Conservation (phyloP, 2,797 vertebrate species). For the Eptatretus atami region DNA sequence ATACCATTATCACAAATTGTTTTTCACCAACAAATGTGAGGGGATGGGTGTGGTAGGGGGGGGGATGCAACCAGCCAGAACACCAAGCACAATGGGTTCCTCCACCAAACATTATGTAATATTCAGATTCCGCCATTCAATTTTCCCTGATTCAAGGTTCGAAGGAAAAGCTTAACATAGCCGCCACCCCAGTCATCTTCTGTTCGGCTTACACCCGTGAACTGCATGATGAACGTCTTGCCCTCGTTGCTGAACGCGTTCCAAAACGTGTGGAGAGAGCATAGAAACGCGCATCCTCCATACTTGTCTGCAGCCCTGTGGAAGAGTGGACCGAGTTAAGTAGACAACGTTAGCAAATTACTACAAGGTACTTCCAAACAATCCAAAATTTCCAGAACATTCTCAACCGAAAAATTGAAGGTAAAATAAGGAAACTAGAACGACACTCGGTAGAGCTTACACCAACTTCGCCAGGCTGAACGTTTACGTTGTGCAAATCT, state of each 20-base stretch:
- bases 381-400: no score
- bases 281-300: constrained; percentile 76
- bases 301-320: constrained; percentile 57
- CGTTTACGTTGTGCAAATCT: no score
- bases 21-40: no score
- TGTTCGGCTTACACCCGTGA: constrained; percentile 76
- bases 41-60: no score
- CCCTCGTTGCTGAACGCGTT: constrained; percentile 58
- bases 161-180: constrained; percentile 55
- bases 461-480: no score
- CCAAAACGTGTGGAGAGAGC: constrained; percentile 37
- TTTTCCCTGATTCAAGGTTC: constrained; percentile 27
- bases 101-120: constrained; percentile 90
- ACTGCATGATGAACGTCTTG: constrained; percentile 55
- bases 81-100: constrained; percentile 9
- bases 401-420: no score
- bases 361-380: no score
- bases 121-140: constrained; percentile 73
- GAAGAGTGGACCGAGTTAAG: background rate
- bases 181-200: constrained; percentile 88
- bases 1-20: no score
- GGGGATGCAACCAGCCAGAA: background rate
- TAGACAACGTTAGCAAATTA: no score
- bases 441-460: no score
- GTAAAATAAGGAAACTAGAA: no score